phyloP scores from a whole-genome alignment of 2,797 vertebrate genomes.

The Miichthys miiuy region DNA sequence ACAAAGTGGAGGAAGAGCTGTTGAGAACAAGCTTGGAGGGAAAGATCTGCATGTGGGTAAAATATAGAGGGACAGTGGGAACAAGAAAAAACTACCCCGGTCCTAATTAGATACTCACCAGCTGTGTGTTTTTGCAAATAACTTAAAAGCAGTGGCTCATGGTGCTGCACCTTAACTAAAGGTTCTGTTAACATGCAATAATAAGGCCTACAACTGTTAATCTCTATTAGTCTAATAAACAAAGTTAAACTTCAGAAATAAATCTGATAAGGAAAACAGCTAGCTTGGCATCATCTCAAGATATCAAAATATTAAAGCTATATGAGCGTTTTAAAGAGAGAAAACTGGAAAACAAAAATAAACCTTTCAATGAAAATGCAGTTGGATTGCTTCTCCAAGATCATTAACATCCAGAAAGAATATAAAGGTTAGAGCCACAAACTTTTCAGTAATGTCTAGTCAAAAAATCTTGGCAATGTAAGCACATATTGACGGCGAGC shows the following conservation, averaged over 20 bases:
- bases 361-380: neutral
- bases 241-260: neutral
- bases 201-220: neutral
- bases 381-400: neutral
- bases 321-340: neutral
- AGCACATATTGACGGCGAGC: neutral
- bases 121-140: constrained; percentile 35
- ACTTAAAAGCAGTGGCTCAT: constrained; percentile 13
- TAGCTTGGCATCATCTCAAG: neutral
- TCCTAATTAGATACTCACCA: constrained; percentile 52
- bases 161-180: neutral
- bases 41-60: constrained; percentile 23
- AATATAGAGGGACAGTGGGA: constrained; percentile 18
- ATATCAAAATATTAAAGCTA: neutral
- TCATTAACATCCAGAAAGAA: neutral
- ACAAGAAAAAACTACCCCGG: constrained; percentile 11
- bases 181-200: neutral
- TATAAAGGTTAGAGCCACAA: neutral
- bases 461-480: neutral
- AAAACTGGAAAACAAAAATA: neutral
- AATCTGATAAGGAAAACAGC: neutral
- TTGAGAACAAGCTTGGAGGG: constrained; percentile 11
- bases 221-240: neutral
- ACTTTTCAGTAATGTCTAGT: neutral
- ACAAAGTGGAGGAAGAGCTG: constrained; percentile 27